Evolutionary conservation across 1,140 invertebrate species (phyloP), one percentile per base, ranked within the genome.

Genomic region (Leptinotarsa lineolata): DNA sequence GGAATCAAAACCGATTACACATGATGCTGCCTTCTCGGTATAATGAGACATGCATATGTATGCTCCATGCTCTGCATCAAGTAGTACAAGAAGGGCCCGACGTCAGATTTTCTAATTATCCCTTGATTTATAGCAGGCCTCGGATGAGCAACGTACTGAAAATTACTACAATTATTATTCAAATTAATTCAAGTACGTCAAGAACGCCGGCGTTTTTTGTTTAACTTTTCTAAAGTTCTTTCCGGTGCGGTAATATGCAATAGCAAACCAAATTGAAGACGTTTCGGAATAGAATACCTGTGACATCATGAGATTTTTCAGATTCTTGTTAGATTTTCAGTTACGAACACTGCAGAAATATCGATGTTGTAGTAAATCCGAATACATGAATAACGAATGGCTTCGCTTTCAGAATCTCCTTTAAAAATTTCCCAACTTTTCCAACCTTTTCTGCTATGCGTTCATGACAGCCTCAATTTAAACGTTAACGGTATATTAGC

Each of bases 11-110:
- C 70, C 69, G 74, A 75, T 75, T 72, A 75, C 70, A 75, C 74
- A 75, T 75, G 72, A 75, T 70, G 66, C 74, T 72, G 71, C 65
- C 74, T 75, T 65, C 72, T 72, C 68, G 39, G 77, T 70, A 81
- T 81, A 81, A 81, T 78, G 75, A 80, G 77, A 79, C 80, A 79
- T 81, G 77, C 78, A 77, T 80, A 80, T 79, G 75, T 77, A 79
- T 78, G 75, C 68, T 70, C 72, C 59, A 79, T 74, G 68, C 75
- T 69, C 64, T 60, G 46, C 18, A 68, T 71, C 66, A 72, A 75
- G 72, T 74, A 72, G 70, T 73, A 21, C 68, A 74, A 70, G 73
- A 74, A 72, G 64, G 72, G 72, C 22, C 74, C 71, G 46, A 76
- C 72, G 76, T 73, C 77, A 74, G 75, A 72, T 68, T 74, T 67